These are phyloP conservation scores for Microctonus aethiopoides DNA, from an alignment of 2,888 invertebrate species.

Conservation along the genomic window DNA sequence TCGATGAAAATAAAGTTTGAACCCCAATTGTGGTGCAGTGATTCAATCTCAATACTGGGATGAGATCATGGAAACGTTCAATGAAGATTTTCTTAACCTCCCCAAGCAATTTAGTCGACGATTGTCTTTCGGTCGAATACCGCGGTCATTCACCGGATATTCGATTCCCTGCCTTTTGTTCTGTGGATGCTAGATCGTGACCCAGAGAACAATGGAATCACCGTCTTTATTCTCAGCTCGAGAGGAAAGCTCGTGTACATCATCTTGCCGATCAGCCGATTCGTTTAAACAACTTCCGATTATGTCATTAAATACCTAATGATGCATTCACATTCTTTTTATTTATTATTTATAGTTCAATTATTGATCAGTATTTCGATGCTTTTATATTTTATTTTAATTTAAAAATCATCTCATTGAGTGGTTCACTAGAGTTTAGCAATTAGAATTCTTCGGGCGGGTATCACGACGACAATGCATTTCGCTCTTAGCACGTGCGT, in stretches of 20 bases:
- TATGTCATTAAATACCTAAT: slow-evolving; percentile 15
- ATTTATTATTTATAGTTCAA: not conserved
- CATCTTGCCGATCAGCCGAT: slow-evolving; percentile 7
- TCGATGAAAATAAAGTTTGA: slow-evolving; percentile 39
- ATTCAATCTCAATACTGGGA: slow-evolving; percentile 40
- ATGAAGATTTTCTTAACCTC: slow-evolving; percentile 48
- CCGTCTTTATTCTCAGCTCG: slow-evolving; percentile 3
- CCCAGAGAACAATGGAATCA: slow-evolving; percentile 15
- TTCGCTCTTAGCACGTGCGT: slow-evolving; percentile 5
- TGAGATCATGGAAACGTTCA: slow-evolving; percentile 31
- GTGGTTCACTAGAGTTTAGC: not conserved
- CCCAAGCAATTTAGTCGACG: slow-evolving; percentile 51
- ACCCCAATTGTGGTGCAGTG: slow-evolving; percentile 39
- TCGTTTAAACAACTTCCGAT: slow-evolving; percentile 21
- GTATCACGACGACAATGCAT: slow-evolving; percentile 3
- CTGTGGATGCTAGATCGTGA: slow-evolving; percentile 7
- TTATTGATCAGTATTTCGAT: too few species aligned
- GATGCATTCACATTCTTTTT: slow-evolving; percentile 2
- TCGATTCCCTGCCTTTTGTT: slow-evolving; percentile 30
- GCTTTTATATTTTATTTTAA: not conserved
- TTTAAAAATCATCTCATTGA: not conserved
- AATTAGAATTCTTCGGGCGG: not conserved
- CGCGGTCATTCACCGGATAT: slow-evolving; percentile 34
- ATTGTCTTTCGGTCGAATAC: slow-evolving; percentile 57
- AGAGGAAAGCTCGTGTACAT: not conserved